Evolutionary conservation across 1,140 invertebrate genomes (phyloP).

Genomic region (Drosophila auraria): DNA sequence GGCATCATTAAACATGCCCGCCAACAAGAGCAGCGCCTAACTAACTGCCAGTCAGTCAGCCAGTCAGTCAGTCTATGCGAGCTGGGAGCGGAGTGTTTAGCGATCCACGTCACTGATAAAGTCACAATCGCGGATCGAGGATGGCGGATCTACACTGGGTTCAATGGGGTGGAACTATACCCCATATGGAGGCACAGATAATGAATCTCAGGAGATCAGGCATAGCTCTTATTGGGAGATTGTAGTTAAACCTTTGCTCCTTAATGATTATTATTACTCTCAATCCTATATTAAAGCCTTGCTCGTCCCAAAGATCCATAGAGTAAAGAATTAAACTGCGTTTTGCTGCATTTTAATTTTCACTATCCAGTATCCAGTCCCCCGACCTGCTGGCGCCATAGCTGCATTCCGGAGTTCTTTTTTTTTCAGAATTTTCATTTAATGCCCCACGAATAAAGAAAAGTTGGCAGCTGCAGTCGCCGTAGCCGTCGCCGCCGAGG

Average conservation of each 20-base stretch:
- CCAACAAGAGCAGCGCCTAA: conserved; percentile 51
- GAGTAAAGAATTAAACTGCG: conserved; percentile 29
- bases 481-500: neutral
- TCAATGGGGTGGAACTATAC: conserved; percentile 35
- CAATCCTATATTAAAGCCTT: conserved; percentile 2
- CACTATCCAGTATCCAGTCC: conserved; percentile 30
- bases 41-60: conserved; percentile 28
- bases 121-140: conserved; percentile 32
- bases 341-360: conserved; percentile 57
- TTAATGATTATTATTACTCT: conserved; percentile 1
- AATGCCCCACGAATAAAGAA: conserved; percentile 53
- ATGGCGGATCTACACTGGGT: conserved; percentile 30
- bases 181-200: neutral
- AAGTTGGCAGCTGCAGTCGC: conserved; percentile 50
- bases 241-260: neutral
- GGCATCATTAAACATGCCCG: conserved; percentile 64
- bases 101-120: conserved; percentile 59
- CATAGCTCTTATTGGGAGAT: too few relatives aligned
- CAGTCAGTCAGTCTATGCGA: conserved; percentile 7
- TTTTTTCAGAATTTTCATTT: conserved; percentile 46
- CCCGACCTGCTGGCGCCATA: conserved; percentile 26
- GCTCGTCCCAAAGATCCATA: conserved; percentile 10
- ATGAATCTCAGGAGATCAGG: too few relatives aligned
- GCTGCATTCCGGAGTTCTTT: conserved; percentile 37
- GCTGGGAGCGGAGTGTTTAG: conserved; percentile 49